Evolutionary conservation across 2,888 invertebrate genomes (phyloP).

Genomic region (Cactoblastis cactorum): DNA sequence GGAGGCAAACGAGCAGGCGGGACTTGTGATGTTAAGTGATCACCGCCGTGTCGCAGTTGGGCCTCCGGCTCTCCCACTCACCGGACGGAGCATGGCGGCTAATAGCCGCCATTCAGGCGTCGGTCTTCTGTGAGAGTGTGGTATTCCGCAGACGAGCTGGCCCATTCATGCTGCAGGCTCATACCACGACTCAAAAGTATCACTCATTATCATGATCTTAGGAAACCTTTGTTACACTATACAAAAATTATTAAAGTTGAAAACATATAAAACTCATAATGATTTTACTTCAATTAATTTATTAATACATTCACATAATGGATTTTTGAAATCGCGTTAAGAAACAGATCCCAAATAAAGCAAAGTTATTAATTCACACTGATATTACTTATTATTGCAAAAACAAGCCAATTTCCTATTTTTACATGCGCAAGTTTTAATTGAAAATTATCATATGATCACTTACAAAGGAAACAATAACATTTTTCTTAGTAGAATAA

Average conservation of each 20-base stretch:
- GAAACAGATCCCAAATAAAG: conserved; percentile 18
- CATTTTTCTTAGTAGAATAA: background rate
- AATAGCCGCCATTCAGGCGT: no score
- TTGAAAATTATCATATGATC: conserved; percentile 5
- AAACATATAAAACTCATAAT: background rate
- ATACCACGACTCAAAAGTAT: no score
- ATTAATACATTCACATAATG: conserved; percentile 32
- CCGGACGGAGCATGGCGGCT: no score
- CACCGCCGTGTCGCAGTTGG: no score
- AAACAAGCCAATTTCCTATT: conserved; percentile 1
- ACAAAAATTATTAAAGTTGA: background rate
- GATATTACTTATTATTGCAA: conserved; percentile 7
- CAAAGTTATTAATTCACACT: conserved; percentile 2
- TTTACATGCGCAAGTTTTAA: background rate
- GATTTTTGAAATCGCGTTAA: conserved; percentile 27
- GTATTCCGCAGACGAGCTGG: no score
- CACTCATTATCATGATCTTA: no score
- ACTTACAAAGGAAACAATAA: background rate
- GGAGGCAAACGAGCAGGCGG: no score
- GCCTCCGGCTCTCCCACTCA: no score
- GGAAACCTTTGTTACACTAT: no score
- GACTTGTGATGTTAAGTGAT: no score
- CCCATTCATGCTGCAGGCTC: no score
- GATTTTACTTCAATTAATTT: conserved; percentile 28
- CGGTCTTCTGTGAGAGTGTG: no score